Conservation (phyloP, 2,113 vertebrate species). For the Puffinus mauretanicus region DNA sequence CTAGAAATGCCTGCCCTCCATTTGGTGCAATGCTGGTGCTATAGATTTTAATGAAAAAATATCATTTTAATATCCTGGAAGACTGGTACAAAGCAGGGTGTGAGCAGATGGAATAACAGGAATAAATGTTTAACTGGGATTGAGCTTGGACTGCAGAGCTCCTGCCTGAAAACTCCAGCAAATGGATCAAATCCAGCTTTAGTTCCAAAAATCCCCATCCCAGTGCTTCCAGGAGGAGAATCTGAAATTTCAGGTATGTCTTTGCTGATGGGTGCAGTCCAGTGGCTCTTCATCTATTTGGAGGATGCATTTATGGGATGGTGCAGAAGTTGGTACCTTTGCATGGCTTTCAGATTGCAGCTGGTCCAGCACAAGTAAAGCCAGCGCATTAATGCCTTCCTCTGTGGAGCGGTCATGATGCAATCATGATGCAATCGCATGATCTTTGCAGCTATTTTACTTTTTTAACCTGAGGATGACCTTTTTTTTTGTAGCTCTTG, state of each 20-base stretch:
- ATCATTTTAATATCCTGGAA: background rate
- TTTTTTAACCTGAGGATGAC: background rate
- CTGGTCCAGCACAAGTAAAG: background rate
- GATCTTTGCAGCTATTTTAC: background rate
- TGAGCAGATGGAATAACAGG: background rate
- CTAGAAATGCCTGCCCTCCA: background rate
- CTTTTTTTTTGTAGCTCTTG: background rate
- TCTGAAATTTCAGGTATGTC: background rate
- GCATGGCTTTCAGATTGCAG: background rate
- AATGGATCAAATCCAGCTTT: background rate
- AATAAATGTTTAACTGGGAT: background rate
- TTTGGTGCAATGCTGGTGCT: background rate
- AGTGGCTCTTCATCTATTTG: background rate
- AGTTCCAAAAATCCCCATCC: background rate
- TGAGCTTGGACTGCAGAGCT: background rate
- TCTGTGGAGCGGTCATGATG: background rate
- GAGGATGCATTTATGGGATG: background rate
- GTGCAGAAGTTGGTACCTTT: background rate
- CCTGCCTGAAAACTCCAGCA: too few relatives aligned
- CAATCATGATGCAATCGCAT: fast-evolving
- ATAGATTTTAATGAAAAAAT: background rate
- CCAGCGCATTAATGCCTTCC: fast-evolving
- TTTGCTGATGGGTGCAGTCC: fast-evolving
- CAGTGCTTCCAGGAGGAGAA: background rate
- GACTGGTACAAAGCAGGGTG: background rate